Evolutionary conservation across 1,140 invertebrate genomes (phyloP).

Genomic region (Chelonus insularis): DNA sequence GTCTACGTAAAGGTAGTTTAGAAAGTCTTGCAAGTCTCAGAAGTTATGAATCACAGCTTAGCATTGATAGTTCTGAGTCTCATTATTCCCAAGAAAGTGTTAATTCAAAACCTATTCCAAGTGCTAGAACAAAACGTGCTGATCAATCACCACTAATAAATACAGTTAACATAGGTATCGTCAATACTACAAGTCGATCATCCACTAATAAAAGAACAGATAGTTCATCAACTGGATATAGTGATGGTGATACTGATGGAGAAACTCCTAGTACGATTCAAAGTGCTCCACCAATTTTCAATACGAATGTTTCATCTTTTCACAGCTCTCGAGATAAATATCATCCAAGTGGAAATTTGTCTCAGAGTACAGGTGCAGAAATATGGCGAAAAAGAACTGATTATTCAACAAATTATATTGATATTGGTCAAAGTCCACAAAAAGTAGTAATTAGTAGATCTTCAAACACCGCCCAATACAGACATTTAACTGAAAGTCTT

Average conservation of each 20-base stretch:
- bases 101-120: conserved; percentile 48
- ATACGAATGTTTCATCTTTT: conserved; percentile 41
- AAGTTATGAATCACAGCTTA: conserved; percentile 58
- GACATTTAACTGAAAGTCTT: conserved; percentile 44
- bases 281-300: conserved; percentile 55
- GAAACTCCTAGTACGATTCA: conserved; percentile 52
- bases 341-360: conserved; percentile 35
- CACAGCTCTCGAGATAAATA: conserved; percentile 44
- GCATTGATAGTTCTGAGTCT: conserved; percentile 55
- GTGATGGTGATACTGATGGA: conserved; percentile 61
- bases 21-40: conserved; percentile 62
- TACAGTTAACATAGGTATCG: conserved; percentile 36
- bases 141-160: conserved; percentile 41
- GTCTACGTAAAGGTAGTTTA: conserved; percentile 60
- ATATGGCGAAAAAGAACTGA: conserved; percentile 43
- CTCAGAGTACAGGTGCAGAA: conserved; percentile 49
- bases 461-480: conserved; percentile 50
- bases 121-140: conserved; percentile 48
- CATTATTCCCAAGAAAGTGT: conserved; percentile 52
- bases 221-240: conserved; percentile 56
- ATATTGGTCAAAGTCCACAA: conserved; percentile 49
- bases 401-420: conserved; percentile 12
- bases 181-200: conserved; percentile 40
- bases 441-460: too few species aligned
- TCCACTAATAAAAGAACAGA: conserved; percentile 49